Evolutionary conservation across 2,113 vertebrate species (phyloP).

Genomic region (Eptatretus burgeri): DNA sequence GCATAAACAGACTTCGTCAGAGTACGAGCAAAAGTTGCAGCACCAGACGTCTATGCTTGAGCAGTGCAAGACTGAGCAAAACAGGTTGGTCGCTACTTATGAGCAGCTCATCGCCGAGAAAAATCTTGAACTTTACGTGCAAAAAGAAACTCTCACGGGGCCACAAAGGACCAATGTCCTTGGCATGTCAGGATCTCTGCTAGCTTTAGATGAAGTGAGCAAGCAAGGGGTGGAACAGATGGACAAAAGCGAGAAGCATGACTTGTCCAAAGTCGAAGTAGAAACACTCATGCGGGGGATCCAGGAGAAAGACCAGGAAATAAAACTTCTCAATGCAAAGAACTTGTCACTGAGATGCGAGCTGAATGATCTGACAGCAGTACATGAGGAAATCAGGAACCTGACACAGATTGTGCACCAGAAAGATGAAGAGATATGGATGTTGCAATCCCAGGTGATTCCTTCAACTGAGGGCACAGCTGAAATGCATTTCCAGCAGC

Average conservation of each 20-base stretch:
- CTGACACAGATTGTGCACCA: conserved; percentile 57
- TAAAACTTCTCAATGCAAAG: conserved; percentile 62
- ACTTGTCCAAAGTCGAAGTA: conserved; percentile 69
- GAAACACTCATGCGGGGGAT: conserved; percentile 54
- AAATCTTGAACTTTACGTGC: conserved; percentile 34
- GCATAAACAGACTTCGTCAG: conserved; percentile 25
- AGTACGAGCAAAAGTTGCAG: conserved; percentile 38
- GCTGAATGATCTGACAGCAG: conserved; percentile 41
- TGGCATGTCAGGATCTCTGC: not conserved
- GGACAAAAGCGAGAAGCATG: conserved; percentile 76
- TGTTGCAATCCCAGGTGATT: conserved; percentile 42
- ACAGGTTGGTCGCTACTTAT: conserved; percentile 39
- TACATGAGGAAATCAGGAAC: conserved; percentile 53
- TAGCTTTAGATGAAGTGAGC: not conserved
- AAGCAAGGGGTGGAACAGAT: conserved; percentile 33
- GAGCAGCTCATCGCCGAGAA: conserved; percentile 36
- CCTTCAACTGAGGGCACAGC: conserved; percentile 35
- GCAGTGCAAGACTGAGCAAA: conserved; percentile 30
- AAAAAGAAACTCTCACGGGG: too few relatives aligned
- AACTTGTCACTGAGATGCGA: conserved; percentile 44
- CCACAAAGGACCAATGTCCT: too few relatives aligned
- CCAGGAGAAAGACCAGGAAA: conserved; percentile 68
- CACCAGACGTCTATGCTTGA: conserved; percentile 43
- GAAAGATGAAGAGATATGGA: conserved; percentile 68
- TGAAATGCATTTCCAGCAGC: conserved; percentile 46